Percentiles rank a stretch among this genome's conserved stretches.
Evolutionary conservation across 1,140 invertebrate genomes (phyloP).

Genomic region (Drosophila quadrilineata): DNA sequence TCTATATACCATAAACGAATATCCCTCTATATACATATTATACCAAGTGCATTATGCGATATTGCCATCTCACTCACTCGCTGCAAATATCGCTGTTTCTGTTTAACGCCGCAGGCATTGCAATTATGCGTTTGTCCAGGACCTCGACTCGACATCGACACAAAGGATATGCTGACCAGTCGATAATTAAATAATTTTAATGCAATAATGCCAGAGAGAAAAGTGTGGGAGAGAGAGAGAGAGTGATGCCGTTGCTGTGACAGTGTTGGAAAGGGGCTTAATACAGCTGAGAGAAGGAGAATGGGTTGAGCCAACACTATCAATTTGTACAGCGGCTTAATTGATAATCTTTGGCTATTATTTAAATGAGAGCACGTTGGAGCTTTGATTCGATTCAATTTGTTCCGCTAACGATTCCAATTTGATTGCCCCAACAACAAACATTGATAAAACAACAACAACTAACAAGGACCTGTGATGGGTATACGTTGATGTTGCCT

Average conservation of each 20-base stretch:
- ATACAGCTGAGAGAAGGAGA: background rate
- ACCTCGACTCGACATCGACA: constrained; percentile 7
- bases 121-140: constrained; percentile 41
- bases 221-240: background rate
- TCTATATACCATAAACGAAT: constrained; percentile 13
- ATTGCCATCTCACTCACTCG: background rate
- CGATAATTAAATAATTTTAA: constrained; percentile 57
- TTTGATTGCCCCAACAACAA: constrained; percentile 40
- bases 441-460: background rate
- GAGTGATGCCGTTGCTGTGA: background rate
- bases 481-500: constrained; percentile 4
- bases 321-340: constrained; percentile 72
- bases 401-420: constrained; percentile 60
- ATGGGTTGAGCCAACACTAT: constrained; percentile 50
- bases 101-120: constrained; percentile 15
- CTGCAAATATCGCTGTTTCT: background rate
- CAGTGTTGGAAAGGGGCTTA: background rate
- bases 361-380: constrained; percentile 59
- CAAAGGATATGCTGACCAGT: constrained; percentile 38
- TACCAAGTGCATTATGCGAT: no score
- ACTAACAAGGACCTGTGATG: constrained; percentile 16
- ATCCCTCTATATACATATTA: constrained; percentile 5
- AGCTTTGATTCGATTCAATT: constrained; percentile 67
- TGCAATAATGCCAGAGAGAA: constrained; percentile 50
- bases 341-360: constrained; percentile 79